Evolutionary conservation across 2,888 invertebrate species (phyloP).

Genomic region (Osedax frankpressi): DNA sequence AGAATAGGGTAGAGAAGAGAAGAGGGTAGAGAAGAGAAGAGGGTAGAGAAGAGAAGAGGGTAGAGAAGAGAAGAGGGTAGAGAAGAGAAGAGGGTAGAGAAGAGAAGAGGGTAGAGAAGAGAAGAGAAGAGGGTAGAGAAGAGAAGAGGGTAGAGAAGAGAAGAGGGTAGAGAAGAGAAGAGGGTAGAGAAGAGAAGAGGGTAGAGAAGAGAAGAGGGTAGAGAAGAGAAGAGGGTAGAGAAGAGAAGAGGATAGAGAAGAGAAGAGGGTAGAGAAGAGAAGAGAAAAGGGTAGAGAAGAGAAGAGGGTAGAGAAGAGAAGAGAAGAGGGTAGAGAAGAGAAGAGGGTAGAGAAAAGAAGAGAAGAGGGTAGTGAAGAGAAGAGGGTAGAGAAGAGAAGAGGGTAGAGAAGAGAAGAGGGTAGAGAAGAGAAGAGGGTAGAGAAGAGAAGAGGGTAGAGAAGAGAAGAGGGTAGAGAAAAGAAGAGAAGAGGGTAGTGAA

Average conservation of each 20-base stretch:
- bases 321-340: no score
- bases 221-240: not conserved
- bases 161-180: not conserved
- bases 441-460: no score
- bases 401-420: no score
- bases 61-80: not conserved
- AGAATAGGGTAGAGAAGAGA: not conserved
- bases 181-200: not conserved
- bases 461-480: not conserved
- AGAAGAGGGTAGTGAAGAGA: no score
- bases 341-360: no score
- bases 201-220: not conserved
- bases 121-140: not conserved
- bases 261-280: not conserved
- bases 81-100: not conserved
- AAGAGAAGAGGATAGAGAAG: not conserved
- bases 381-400: no score
- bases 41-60: not conserved
- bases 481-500: not conserved
- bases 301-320: not conserved
- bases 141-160: not conserved
- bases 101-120: not conserved
- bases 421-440: no score
- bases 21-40: not conserved
- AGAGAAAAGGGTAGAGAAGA: not conserved